phyloP scores from a whole-genome alignment of 2,888 invertebrate species.

The Adelognathus sp. region DNA sequence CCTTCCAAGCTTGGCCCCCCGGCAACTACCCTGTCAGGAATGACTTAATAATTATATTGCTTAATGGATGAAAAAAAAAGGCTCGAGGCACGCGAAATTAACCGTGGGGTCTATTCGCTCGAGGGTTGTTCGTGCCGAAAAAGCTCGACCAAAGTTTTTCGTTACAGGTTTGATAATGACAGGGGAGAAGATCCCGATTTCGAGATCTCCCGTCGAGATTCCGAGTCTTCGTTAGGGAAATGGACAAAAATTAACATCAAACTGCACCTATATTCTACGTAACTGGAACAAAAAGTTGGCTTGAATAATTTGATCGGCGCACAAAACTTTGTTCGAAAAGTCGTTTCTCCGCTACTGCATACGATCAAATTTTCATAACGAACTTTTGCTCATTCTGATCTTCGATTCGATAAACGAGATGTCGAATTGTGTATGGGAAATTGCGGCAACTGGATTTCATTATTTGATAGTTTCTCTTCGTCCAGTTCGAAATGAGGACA shows the following conservation, averaged over 20 bases:
- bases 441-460: too few species aligned
- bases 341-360: not conserved
- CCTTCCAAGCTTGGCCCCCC: not conserved
- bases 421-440: too few species aligned
- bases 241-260: constrained; percentile 8
- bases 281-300: not conserved
- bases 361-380: not conserved
- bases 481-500: too few species aligned
- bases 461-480: too few species aligned
- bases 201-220: not conserved
- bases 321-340: not conserved
- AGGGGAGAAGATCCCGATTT: not conserved
- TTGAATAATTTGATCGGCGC: not conserved
- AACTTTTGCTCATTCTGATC: not conserved
- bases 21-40: not conserved
- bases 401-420: not conserved
- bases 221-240: not conserved
- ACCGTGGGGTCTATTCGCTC: not conserved
- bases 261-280: constrained; percentile 5
- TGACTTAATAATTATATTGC: constrained; percentile 29
- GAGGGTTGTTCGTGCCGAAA: not conserved
- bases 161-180: not conserved
- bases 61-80: constrained; percentile 9
- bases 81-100: not conserved
- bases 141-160: constrained; percentile 6